Evolutionary conservation across 1,140 invertebrate genomes (phyloP).

Genomic region (Daktulosphaira vitifoliae): DNA sequence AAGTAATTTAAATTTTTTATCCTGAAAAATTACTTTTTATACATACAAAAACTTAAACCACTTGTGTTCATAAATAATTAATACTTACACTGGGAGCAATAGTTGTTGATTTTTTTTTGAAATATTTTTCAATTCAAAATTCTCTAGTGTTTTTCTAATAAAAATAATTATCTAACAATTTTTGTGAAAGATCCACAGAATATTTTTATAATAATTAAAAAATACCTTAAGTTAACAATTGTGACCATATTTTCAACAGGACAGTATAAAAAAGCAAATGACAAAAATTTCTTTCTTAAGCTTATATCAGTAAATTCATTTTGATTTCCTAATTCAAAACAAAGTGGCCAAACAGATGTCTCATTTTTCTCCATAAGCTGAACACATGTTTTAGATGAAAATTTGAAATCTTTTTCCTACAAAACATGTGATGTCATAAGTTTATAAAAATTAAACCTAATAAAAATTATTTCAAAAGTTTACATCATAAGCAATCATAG

Average conservation of each 20-base stretch:
- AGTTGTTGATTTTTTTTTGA: neutral
- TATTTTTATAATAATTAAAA: neutral
- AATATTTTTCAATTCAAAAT: constrained; percentile 6
- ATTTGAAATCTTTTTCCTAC: constrained; percentile 17
- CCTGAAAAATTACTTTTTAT: too few species aligned
- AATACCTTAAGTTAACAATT: constrained; percentile 12
- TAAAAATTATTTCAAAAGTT: neutral
- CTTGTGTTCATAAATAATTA: too few species aligned
- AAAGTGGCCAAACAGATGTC: constrained; percentile 9
- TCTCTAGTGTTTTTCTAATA: constrained; percentile 14
- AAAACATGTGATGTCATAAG: neutral
- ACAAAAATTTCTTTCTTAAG: constrained; percentile 10
- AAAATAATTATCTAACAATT: too few species aligned
- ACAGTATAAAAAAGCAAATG: constrained; percentile 23
- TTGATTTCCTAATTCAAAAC: constrained; percentile 13
- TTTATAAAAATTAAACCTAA: neutral
- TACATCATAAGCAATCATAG: constrained; percentile 20
- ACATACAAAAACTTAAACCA: too few species aligned
- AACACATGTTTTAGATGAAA: constrained; percentile 18
- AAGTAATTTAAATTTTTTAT: constrained; percentile 25
- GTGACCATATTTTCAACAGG: constrained; percentile 10
- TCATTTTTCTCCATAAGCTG: constrained; percentile 26
- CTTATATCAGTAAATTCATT: constrained; percentile 11
- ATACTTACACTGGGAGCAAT: neutral
- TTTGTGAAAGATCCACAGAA: too few species aligned